phyloP scores from a whole-genome alignment of 53 echinoderm and acorn worm species.

The Pentamera pediparva region DNA sequence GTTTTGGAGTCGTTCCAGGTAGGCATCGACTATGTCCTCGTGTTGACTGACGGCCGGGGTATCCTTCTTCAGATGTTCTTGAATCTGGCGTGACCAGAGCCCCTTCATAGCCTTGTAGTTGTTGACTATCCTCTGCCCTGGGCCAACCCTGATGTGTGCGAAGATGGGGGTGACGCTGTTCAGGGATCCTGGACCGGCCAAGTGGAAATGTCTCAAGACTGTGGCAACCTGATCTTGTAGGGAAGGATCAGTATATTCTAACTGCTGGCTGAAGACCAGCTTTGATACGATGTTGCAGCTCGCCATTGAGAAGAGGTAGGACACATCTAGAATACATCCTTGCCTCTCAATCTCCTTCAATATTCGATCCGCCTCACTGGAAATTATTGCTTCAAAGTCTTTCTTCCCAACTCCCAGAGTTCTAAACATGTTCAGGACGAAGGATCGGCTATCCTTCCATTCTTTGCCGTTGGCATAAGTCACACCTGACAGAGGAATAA shows the following conservation, averaged over 20 bases:
- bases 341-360: constrained; percentile 10
- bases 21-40: constrained; percentile 26
- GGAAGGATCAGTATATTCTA: constrained; percentile 22
- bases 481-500: not conserved
- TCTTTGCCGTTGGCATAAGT: constrained; percentile 15
- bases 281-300: constrained; percentile 29
- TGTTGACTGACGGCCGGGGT: not conserved
- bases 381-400: not conserved
- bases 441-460: constrained; percentile 9
- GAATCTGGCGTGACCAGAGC: constrained; percentile 16
- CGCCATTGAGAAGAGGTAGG: constrained; percentile 27
- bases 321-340: not conserved
- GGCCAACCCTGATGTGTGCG: not conserved
- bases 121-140: constrained; percentile 7
- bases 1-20: constrained; percentile 7
- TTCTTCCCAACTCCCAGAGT: constrained; percentile 13
- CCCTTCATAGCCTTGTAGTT: constrained; percentile 15
- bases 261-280: constrained; percentile 15
- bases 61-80: not conserved
- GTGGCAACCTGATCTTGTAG: constrained; percentile 6
- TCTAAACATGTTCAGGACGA: constrained; percentile 20
- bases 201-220: constrained; percentile 13
- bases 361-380: not conserved
- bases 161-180: constrained; percentile 5
- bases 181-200: constrained; percentile 18